Base-by-base conservation (phyloP, 1,140 invertebrate species). In the Leptinotarsa texana region DNA sequence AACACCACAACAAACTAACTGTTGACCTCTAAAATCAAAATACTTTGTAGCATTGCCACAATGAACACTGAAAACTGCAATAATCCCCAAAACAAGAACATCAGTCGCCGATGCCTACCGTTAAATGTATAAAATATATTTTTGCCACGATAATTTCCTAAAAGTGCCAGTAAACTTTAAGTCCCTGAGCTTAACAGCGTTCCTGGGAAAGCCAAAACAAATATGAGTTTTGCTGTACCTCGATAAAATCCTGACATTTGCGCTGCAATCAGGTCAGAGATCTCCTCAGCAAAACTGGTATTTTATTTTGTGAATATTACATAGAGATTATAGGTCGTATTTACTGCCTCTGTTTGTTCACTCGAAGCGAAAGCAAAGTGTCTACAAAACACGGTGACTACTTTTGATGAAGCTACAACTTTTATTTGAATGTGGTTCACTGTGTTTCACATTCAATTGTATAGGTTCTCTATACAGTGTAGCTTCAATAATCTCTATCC, bases 171-270 rank as follows among this genome's bases (percentile, higher is more conserved):
- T 57, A 57, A 57, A 57, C 51, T 57, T 57, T 57, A 57, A 57
- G 51, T 57, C 51, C 51, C 17, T 17, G 51, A 57, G 51, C 51
- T 57, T 57, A 57, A 57, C 51, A 57, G 51, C 51, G 51, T 18
- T 57, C 17, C 51, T 15, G 51, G 15, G 13, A 57, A 57, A 57
- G 51, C 51, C 51, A 57, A 42, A 42, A 57, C 51, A 57, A 57
- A 57, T 57, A 57, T 57, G 51, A 57, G 51, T 57, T 57, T 57
- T 57, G 51, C 51, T 57, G n/a, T 57, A 17, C 51, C 15, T 17
- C 51, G 13, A 57, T 57, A 57, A 57, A 57, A 57, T 57, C 51
- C 51, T 57, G 51, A 57, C 51, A 57, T 57, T 57, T 57, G 51
- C n/a, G 17, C 51, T 57, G n/a, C 51, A 57, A 57, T 57, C 51